phyloP scores from a whole-genome alignment of 2,113 vertebrate species.

The Syngnathoides biaculeatus region DNA sequence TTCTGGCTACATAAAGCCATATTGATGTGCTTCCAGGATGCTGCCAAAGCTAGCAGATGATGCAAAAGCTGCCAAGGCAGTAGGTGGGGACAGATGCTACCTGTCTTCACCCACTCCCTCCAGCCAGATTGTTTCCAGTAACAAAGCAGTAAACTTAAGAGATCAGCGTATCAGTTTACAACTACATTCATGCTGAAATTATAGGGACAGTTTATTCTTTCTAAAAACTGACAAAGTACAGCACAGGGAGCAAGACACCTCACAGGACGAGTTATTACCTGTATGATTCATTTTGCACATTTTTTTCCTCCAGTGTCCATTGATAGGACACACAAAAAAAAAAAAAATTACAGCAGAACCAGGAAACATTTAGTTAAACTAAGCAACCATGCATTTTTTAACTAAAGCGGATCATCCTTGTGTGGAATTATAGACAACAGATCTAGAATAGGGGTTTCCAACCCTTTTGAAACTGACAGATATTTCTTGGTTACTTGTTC shows the following conservation, averaged over 20 bases:
- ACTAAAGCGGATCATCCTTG: not conserved
- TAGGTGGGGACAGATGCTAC: slow-evolving; percentile 81
- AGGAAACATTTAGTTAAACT: not conserved
- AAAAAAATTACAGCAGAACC: not conserved
- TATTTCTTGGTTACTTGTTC: too few species aligned
- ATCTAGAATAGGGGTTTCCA: too few species aligned
- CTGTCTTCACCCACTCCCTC: slow-evolving; percentile 69
- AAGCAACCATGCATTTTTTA: not conserved
- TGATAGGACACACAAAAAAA: not conserved
- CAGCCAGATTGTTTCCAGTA: slow-evolving; percentile 73
- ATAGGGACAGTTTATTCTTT: slow-evolving; percentile 50
- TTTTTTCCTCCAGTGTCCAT: not conserved
- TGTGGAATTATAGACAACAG: not conserved
- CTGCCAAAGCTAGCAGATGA: slow-evolving; percentile 78
- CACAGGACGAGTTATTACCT: not conserved
- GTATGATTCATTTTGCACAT: not conserved
- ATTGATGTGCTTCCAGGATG: slow-evolving; percentile 75
- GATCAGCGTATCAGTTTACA: slow-evolving; percentile 65
- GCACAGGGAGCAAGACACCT: slow-evolving; percentile 4
- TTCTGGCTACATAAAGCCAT: slow-evolving; percentile 75
- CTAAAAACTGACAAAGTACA: slow-evolving; percentile 7
- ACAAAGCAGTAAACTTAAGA: slow-evolving; percentile 76
- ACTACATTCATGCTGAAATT: slow-evolving; percentile 63
- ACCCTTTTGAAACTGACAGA: too few species aligned
- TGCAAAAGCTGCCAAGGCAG: slow-evolving; percentile 74